These are phyloP conservation scores for Brachionichthys hirsutus DNA, from an alignment of 2,113 vertebrate genomes.

Conservation along the genomic window DNA sequence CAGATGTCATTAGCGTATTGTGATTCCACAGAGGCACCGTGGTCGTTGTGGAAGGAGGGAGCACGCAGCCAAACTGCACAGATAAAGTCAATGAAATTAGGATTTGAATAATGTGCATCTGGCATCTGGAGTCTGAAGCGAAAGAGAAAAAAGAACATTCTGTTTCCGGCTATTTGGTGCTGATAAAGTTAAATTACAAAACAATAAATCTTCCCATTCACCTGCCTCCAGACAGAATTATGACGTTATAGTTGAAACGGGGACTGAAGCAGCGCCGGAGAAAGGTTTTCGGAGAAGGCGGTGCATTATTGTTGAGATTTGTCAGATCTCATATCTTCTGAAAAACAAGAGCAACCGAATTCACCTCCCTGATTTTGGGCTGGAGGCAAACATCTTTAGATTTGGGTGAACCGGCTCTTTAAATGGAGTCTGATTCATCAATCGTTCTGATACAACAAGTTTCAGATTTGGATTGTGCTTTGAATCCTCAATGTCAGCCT, in stretches of 20 bases:
- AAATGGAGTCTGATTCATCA: not conserved
- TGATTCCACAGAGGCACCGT: not conserved
- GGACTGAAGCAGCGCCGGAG: too few relatives aligned
- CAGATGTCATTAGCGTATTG: conserved; percentile 19
- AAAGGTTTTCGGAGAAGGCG: too few relatives aligned
- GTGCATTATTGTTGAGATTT: not conserved
- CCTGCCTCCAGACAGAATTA: too few relatives aligned
- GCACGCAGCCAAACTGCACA: not conserved
- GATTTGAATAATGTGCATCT: not conserved
- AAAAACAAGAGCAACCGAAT: not conserved
- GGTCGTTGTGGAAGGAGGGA: not conserved
- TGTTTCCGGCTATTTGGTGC: not conserved
- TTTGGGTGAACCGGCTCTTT: not conserved
- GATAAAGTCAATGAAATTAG: not conserved
- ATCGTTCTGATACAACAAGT: too few relatives aligned
- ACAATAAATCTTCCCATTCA: too few relatives aligned
- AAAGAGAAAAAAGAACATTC: not conserved
- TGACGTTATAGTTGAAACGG: too few relatives aligned
- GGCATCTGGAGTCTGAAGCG: not conserved
- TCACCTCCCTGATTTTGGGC: not conserved
- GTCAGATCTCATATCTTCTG: not conserved
- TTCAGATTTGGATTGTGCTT: too few relatives aligned
- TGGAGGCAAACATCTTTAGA: not conserved
- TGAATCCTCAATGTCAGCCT: not conserved
- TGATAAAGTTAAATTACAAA: too few relatives aligned